These are phyloP conservation scores for Cherax destructor DNA, from an alignment of 1,140 invertebrate species.

Conservation along the genomic window DNA sequence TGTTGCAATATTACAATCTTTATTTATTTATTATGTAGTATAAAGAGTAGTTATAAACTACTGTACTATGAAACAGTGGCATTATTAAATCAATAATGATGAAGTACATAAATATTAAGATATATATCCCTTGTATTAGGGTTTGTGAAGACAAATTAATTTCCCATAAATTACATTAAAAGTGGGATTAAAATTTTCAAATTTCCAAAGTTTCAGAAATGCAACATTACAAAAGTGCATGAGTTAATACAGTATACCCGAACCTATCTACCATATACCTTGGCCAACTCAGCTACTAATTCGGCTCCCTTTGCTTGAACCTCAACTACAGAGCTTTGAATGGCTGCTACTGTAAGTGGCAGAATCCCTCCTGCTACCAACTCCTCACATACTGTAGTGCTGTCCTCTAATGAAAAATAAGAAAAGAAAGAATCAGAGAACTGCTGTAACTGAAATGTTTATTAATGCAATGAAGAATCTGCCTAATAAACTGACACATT, in stretches of 20 bases:
- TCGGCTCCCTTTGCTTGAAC: slow-evolving; percentile 48
- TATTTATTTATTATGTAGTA: too few species aligned
- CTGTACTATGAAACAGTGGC: too few species aligned
- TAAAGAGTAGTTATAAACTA: too few species aligned
- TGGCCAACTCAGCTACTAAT: slow-evolving; percentile 56
- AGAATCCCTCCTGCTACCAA: slow-evolving; percentile 47
- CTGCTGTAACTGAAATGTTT: not conserved
- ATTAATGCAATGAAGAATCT: not conserved
- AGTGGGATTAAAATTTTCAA: too few species aligned
- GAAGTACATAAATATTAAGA: too few species aligned
- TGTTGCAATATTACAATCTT: too few species aligned
- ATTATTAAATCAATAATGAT: too few species aligned
- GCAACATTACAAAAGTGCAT: not conserved
- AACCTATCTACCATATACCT: slow-evolving; percentile 14
- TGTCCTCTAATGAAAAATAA: slow-evolving; percentile 17
- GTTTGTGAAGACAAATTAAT: too few species aligned
- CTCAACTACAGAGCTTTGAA: slow-evolving; percentile 28
- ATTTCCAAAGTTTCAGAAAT: not conserved
- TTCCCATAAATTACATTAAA: too few species aligned
- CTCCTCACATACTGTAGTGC: slow-evolving; percentile 41
- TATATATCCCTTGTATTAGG: too few species aligned
- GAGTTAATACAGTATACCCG: not conserved
- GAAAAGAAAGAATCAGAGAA: not conserved
- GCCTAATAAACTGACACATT: too few species aligned
- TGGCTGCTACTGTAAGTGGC: slow-evolving; percentile 23